Conservation (phyloP, 64 coral and sea anemone genomes). For the Orbicella faveolata region DNA sequence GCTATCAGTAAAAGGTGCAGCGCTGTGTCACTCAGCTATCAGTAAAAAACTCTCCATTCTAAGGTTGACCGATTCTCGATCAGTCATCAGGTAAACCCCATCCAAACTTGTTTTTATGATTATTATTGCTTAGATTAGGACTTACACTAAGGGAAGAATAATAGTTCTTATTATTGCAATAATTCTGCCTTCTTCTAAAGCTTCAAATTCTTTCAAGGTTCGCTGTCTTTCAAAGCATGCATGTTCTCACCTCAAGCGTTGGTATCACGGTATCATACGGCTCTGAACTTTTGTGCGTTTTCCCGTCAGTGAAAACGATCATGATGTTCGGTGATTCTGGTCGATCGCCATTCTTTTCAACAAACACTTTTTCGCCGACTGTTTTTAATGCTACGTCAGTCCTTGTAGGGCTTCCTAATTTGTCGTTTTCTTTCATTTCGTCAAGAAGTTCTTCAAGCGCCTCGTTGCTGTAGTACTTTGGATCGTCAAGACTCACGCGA, state of each 20-base stretch:
- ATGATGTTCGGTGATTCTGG: conserved; percentile 17
- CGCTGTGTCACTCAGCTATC: too few relatives aligned
- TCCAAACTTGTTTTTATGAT: too few relatives aligned
- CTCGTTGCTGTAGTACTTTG: neutral
- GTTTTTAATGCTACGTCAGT: neutral
- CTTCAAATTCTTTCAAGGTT: too few relatives aligned
- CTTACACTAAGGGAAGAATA: too few relatives aligned
- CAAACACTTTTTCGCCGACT: conserved; percentile 7
- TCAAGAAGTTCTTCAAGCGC: neutral
- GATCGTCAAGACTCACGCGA: neutral
- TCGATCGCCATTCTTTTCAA: neutral
- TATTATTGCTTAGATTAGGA: too few relatives aligned
- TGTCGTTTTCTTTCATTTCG: neutral
- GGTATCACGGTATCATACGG: neutral
- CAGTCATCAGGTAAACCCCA: too few relatives aligned
- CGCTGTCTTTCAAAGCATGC: too few relatives aligned
- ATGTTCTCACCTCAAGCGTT: neutral
- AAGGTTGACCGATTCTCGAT: too few relatives aligned
- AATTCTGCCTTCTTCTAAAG: too few relatives aligned
- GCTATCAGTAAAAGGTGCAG: too few relatives aligned
- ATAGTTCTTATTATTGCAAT: too few relatives aligned
- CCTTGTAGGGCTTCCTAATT: neutral
- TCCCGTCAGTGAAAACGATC: conserved; percentile 29
- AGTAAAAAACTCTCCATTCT: too few relatives aligned
- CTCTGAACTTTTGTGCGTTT: neutral